These are phyloP conservation scores for Bombus huntii DNA, from an alignment of 1,140 invertebrate species.

Conservation along the genomic window DNA sequence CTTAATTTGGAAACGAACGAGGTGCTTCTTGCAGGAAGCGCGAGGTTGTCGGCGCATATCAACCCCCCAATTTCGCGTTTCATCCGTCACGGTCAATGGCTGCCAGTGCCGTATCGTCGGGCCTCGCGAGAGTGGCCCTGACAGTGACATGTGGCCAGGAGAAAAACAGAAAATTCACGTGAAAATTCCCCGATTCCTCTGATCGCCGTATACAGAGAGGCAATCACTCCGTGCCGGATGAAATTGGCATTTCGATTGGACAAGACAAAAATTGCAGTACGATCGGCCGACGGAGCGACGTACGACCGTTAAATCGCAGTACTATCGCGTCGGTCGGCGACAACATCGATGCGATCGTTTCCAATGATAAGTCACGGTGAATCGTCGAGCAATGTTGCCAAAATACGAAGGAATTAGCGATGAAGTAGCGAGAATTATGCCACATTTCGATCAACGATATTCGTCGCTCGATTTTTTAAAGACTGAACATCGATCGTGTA, in stretches of 20 bases:
- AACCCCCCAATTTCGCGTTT: conserved; percentile 57
- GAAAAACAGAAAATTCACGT: conserved; percentile 59
- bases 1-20: conserved; percentile 14
- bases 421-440: neutral
- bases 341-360: conserved; percentile 1
- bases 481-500: fast-evolving
- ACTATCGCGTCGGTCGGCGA: neutral
- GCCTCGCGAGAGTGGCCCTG: conserved; percentile 61
- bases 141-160: conserved; percentile 62
- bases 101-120: conserved; percentile 61
- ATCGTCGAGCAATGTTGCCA: neutral
- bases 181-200: conserved; percentile 52
- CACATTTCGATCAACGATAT: neutral
- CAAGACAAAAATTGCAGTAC: conserved; percentile 63
- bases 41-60: conserved; percentile 51
- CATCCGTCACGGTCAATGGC: conserved; percentile 62
- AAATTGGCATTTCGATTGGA: conserved; percentile 70
- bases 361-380: neutral
- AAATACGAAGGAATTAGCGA: neutral
- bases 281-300: conserved; percentile 7
- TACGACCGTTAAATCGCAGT: conserved; percentile 18
- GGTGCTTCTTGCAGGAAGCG: neutral
- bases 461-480: neutral
- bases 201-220: conserved; percentile 30
- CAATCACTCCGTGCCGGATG: conserved; percentile 59